These are phyloP conservation scores for Dyspetes luteomarginatus DNA, from an alignment of 2,888 invertebrate genomes.

Conservation along the genomic window DNA sequence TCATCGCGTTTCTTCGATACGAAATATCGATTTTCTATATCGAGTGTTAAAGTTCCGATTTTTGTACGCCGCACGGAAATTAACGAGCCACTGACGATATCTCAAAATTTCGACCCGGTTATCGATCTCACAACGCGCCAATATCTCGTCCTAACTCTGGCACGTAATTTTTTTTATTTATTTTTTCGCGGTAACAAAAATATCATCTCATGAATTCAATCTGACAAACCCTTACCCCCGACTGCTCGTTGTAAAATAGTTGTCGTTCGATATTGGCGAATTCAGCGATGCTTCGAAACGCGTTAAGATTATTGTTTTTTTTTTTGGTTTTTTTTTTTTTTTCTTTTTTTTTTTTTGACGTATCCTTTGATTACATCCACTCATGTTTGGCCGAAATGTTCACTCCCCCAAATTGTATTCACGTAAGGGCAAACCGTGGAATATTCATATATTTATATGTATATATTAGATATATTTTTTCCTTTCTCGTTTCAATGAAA, in stretches of 20 bases:
- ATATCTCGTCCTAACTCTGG: background rate
- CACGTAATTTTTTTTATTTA: background rate
- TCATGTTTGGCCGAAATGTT: constrained; percentile 6
- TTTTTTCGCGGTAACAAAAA: constrained; percentile 37
- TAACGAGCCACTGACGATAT: no score
- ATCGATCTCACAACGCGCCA: background rate
- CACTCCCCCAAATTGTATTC: background rate
- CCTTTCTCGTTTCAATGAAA: constrained; percentile 10
- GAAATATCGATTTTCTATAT: constrained; percentile 8
- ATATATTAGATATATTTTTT: constrained; percentile 4
- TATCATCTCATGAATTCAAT: constrained; percentile 25
- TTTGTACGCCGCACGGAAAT: constrained; percentile 23
- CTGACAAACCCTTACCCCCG: background rate
- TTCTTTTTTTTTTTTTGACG: background rate
- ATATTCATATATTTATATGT: constrained; percentile 19
- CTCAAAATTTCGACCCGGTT: constrained; percentile 11
- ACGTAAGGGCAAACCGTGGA: constrained; percentile 24
- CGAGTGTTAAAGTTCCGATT: constrained; percentile 8
- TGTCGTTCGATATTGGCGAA: constrained; percentile 19
- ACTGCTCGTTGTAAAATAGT: background rate
- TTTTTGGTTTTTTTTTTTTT: constrained; percentile 5
- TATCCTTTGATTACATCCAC: no score
- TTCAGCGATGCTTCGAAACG: constrained; percentile 1
- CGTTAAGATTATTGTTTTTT: background rate
- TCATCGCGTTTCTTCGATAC: constrained; percentile 6